Base-by-base conservation (phyloP, 1,140 invertebrate genomes). In the Trichomalopsis sarcophagae region DNA sequence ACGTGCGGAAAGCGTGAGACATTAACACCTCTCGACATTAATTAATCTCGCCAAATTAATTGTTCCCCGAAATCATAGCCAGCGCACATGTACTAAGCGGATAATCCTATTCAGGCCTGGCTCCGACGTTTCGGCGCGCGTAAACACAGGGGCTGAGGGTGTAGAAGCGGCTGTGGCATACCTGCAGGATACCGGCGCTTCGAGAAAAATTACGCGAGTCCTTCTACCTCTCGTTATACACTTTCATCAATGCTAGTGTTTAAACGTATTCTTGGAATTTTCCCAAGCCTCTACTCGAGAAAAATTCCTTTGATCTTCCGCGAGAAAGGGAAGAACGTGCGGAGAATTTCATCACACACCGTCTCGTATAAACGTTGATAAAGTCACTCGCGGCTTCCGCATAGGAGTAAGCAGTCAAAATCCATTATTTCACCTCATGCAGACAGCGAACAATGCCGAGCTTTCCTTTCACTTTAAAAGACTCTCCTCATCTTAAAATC, bases 31-130 rank as follows among this genome's bases (percentile, higher is more conserved):
- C 5, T 36, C 5, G 33, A 4, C 33, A 36, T 36, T 6, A 36
- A 10, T 44, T 44, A 71, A 81, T 81, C 44, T 81, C 75, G 74
- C 74, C 55, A 74, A 82, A 30, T 75, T 74, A 75, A 82, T 82
- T 82, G 71, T 50, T 82, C 69, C 44, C 44, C 47, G 40, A 82
- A 82, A 74, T 82, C 81, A 62, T 75, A 36, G 3, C 33, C 2
- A 36, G 33, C 33, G 33, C 33, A 4, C 33, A 36, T 36, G 27
- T 27, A 82, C 81, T 82, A 75, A 82, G 50, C 40, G 71, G 75
- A 55, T 75, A 82, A 82, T 82, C 81, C 81, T 62, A 74, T 82
- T 82, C 71, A 55, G 21, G 27, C 47, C 36, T 71, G 68, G 44
- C 23, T 3, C 21, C 40, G 17, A 36, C 62, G 47, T 82, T 82